Base-by-base conservation (phyloP, 1,140 invertebrate genomes). In the Andricus grossulariae region DNA sequence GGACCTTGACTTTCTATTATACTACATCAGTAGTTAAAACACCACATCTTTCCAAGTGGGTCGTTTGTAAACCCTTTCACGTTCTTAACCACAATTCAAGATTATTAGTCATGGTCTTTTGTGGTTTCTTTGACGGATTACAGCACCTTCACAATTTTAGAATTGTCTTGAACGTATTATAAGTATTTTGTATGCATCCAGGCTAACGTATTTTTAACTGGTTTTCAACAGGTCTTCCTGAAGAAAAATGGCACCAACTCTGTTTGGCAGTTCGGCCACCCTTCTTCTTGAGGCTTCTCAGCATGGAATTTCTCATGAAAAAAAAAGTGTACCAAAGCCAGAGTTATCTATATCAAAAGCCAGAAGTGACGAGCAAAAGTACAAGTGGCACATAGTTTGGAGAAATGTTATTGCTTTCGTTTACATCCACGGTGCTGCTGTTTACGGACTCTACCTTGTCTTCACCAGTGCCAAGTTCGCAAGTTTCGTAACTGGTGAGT, bases 321-420 rank as follows among this genome's bases (percentile, higher is more conserved):
- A 86, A 16, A 76, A 51, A 49, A 50, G n/a, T 10, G 50, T 52
- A 7, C 75, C 83, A 4, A 84, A 86, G 66, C 16, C 80, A 18
- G 70, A 66, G 10, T 32, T 21, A 77, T 81, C 71, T 50, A 78
- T 21, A 80, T 57, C 13, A 54, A 82, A 74, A 80, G 80, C 77
- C 54, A 78, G 86, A 86, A 85, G 78, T 55, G 72, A 85, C 71
- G 72, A 81, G 18, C 25, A 85, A 12, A 88, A 88, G 45, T 93
- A 93, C 73, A 78, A 86, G 86, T 94, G 93, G 94, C 89, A 93
- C 74, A 94, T 97, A 80, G 94, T 95, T 3, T 96, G 95, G 94
- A 93, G 94, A 87, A 95, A 95, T 83, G 94, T 95, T 2, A 88
- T 95, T 16, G 94, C 93, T 11, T 95, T 95, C 75, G 57, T 93